Evolutionary conservation across 2,888 invertebrate genomes (phyloP), one percentile per base, ranked within the genome.

Genomic region (Ditula angustiorana): DNA sequence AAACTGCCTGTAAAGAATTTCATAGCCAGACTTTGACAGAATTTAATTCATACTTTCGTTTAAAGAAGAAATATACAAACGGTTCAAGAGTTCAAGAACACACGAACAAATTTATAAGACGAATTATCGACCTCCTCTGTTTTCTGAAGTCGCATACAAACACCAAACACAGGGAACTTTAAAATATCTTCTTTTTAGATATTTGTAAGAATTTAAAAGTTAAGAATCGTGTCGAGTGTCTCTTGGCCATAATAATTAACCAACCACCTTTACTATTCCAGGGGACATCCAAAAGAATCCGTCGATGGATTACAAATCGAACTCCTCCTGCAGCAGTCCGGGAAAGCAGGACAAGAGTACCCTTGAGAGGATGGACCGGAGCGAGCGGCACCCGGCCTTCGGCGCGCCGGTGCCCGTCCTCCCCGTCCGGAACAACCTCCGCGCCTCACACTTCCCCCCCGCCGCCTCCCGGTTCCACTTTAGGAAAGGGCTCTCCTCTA

Each of bases 321-420:
- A 95, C 82, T 97, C 97, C 69, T 96, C 97, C 83, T 97, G 97
- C 90, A 97, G 96, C 93, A 97, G 97, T 94, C 97, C 97, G 77
- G 91, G 94, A 73, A 92, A 92, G 65, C 90, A 88, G 93, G 94
- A 94, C 75, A 94, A 94, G 77, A 93, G 90, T 74, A 90, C 94
- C 61, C 77, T 93, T 71, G 92, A 93, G 71, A 86, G 92, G 68
- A 90, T 92, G 92, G 92, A 92, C 73, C 79, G 91, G 58, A 95
- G 94, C 80, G 94, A 95, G 85, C 94, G 95, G 75, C 94, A 95
- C 86, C 93, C 94, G 61, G 94, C 94, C 63, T 94, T 93, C 74
- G 91, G 93, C 68, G 95, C 95, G 73, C 96, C 96, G 28, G 96
- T 96, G 70, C 96, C 96, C 46, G 96, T 96, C 68, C 93, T 96